These are phyloP conservation scores for Drosophila baimaii DNA, from an alignment of 1,140 invertebrate genomes.

Conservation along the genomic window DNA sequence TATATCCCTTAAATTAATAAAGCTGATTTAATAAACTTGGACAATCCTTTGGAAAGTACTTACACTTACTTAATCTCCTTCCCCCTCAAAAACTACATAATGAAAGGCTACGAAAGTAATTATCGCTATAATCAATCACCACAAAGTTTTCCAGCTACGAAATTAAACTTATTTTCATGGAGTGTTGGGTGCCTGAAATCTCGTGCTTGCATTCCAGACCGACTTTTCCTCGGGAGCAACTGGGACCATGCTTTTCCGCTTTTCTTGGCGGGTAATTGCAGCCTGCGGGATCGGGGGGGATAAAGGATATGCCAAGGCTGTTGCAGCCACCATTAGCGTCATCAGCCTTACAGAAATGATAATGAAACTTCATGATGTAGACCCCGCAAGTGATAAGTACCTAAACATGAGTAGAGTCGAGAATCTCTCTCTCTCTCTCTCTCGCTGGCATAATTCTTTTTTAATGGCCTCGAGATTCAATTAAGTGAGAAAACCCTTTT, in stretches of 20 bases:
- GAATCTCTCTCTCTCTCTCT: conserved; percentile 4
- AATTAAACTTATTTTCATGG: conserved; percentile 38
- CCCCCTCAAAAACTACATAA: background rate
- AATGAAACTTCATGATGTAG: conserved; percentile 64
- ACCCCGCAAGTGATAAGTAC: conserved; percentile 48
- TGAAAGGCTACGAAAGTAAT: conserved; percentile 27
- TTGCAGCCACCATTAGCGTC: conserved; percentile 70
- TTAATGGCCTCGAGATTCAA: conserved; percentile 79
- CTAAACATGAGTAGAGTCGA: conserved; percentile 28
- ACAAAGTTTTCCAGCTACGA: conserved; percentile 5
- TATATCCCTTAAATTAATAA: background rate
- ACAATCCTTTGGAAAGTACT: no score
- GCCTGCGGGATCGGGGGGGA: background rate
- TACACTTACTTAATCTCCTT: no score
- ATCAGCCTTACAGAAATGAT: conserved; percentile 47
- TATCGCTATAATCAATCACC: conserved; percentile 40
- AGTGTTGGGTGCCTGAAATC: conserved; percentile 34
- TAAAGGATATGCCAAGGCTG: conserved; percentile 27
- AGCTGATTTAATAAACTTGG: background rate
- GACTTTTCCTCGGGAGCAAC: conserved; percentile 1
- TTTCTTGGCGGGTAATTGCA: conserved; percentile 47
- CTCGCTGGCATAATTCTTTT: conserved; percentile 63
- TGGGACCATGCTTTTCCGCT: conserved; percentile 26
- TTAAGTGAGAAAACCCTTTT: conserved; percentile 65
- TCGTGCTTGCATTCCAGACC: conserved; percentile 16